Conservation (phyloP, 23 tunicate species). For the Diplosoma virens region DNA sequence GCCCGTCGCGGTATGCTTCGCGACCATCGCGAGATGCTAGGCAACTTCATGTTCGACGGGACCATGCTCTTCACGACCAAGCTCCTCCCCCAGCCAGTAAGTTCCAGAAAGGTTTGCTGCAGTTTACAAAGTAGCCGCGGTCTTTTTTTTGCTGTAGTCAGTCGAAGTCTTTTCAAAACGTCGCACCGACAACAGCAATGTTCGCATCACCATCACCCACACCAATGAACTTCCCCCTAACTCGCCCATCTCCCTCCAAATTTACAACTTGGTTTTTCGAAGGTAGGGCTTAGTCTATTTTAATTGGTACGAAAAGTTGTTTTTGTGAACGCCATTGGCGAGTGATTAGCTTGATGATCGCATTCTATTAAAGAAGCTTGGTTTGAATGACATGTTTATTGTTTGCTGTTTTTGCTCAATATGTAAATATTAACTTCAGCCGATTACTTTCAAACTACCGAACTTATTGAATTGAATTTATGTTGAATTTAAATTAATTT, state of each 20-base stretch:
- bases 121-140: neutral
- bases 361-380: too few species aligned
- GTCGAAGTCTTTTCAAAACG: slow-evolving; percentile 70
- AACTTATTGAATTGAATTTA: too few species aligned
- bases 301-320: too few species aligned
- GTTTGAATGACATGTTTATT: too few species aligned
- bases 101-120: neutral
- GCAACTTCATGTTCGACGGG: slow-evolving; percentile 82
- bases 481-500: too few species aligned
- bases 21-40: slow-evolving; percentile 69
- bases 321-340: too few species aligned
- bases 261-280: slow-evolving; percentile 76
- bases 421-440: too few species aligned
- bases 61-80: slow-evolving; percentile 71
- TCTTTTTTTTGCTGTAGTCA: slow-evolving; percentile 15
- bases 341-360: too few species aligned
- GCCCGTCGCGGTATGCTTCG: slow-evolving; percentile 87
- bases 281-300: too few species aligned
- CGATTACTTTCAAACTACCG: too few species aligned
- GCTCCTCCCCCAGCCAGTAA: slow-evolving; percentile 53
- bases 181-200: slow-evolving; percentile 54
- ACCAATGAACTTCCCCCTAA: slow-evolving; percentile 78
- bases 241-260: slow-evolving; percentile 69
- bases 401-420: too few species aligned
- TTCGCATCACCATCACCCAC: slow-evolving; percentile 59